phyloP scores from a whole-genome alignment of 2,113 vertebrate genomes.

The Dicrurus megarhynchus region DNA sequence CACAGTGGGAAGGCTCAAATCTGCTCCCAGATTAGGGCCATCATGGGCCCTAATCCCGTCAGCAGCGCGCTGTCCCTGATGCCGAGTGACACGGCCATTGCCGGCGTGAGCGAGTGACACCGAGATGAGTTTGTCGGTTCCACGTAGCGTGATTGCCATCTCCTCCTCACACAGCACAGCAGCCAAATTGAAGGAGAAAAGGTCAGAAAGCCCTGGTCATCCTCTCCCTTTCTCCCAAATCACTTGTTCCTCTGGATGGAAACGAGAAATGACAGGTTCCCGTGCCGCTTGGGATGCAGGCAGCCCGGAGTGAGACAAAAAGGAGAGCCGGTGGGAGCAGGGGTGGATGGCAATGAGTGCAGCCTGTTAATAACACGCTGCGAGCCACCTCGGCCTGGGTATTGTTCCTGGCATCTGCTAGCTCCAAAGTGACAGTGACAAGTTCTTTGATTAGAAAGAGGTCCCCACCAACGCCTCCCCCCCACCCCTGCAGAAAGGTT shows the following conservation, averaged over 20 bases:
- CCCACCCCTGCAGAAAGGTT: neutral
- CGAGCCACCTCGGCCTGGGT: neutral
- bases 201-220: constrained; percentile 81
- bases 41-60: neutral
- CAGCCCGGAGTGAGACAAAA: constrained; percentile 47
- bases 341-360: neutral
- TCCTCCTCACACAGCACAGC: constrained; percentile 56
- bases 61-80: constrained; percentile 3
- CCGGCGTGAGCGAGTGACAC: constrained; percentile 42
- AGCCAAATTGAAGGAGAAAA: constrained; percentile 87
- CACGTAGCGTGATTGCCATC: constrained; percentile 76
- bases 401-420: constrained; percentile 27
- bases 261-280: constrained; percentile 77
- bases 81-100: constrained; percentile 76
- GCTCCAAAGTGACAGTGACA: constrained; percentile 29
- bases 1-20: neutral
- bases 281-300: constrained; percentile 52
- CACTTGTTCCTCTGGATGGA: constrained; percentile 71
- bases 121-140: constrained; percentile 82
- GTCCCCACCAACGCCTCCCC: neutral
- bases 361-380: neutral
- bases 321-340: constrained; percentile 45
- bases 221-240: constrained; percentile 74
- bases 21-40: neutral
- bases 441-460: constrained; percentile 27